Evolutionary conservation across 2,113 vertebrate genomes (phyloP).

Genomic region (Bombycilla garrulus): DNA sequence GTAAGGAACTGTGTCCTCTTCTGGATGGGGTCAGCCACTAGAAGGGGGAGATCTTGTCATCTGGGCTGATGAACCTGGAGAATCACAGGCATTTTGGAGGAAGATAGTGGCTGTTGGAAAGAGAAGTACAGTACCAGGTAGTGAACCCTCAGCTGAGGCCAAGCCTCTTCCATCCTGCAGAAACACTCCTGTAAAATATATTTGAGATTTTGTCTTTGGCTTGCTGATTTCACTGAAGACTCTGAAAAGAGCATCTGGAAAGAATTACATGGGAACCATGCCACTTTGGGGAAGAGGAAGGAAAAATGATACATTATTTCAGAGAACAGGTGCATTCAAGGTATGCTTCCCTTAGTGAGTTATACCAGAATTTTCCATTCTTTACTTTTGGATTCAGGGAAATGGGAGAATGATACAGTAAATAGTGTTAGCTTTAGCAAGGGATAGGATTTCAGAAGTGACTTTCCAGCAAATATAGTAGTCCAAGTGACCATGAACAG

Average conservation of each 20-base stretch:
- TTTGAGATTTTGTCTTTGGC: neutral
- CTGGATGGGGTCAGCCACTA: neutral
- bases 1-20: neutral
- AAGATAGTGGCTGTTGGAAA: neutral
- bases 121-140: neutral
- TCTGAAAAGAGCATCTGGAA: neutral
- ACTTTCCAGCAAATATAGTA: neutral
- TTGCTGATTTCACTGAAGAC: neutral
- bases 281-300: neutral
- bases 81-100: neutral
- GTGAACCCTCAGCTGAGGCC: neutral
- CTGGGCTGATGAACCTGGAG: neutral
- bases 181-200: neutral
- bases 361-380: neutral
- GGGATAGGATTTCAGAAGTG: neutral
- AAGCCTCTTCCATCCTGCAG: neutral
- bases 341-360: neutral
- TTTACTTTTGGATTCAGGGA: neutral
- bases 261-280: neutral
- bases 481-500: neutral
- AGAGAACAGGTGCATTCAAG: neutral
- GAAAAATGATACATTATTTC: neutral
- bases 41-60: neutral
- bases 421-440: neutral
- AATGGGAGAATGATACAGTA: neutral